These are phyloP conservation scores for Platygyra sinensis DNA, from an alignment of 64 coral and sea anemone species.

Conservation along the genomic window DNA sequence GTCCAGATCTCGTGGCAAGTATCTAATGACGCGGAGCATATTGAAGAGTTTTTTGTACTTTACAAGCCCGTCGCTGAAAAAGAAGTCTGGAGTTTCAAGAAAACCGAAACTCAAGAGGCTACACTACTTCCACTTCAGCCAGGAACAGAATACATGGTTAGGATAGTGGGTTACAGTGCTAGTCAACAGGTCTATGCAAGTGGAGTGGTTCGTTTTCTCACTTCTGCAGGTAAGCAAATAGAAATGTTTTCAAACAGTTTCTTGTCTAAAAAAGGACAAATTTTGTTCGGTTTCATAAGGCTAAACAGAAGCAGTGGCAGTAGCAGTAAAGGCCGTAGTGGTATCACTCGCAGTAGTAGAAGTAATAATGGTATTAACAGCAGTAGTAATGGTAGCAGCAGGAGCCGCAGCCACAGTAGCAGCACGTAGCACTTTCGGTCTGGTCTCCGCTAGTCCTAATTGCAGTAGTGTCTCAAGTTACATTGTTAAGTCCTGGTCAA, in stretches of 20 bases:
- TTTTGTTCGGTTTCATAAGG: no score
- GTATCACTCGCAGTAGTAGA: background rate
- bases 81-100: conserved; percentile 3
- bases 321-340: background rate
- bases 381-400: background rate
- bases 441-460: no score
- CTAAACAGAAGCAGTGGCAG: background rate
- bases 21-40: background rate
- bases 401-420: background rate
- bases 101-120: background rate
- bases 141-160: background rate
- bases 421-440: no score
- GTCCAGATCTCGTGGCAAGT: background rate
- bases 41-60: background rate
- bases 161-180: background rate
- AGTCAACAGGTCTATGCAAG: conserved; percentile 11
- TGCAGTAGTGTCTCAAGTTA: no score
- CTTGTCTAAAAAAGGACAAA: no score
- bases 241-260: no score
- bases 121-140: background rate
- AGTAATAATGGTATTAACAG: background rate
- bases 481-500: no score
- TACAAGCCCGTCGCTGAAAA: background rate
- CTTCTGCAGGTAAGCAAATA: background rate
- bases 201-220: background rate